phyloP scores from a whole-genome alignment of 2,888 invertebrate genomes.

The Lasiommata megera region DNA sequence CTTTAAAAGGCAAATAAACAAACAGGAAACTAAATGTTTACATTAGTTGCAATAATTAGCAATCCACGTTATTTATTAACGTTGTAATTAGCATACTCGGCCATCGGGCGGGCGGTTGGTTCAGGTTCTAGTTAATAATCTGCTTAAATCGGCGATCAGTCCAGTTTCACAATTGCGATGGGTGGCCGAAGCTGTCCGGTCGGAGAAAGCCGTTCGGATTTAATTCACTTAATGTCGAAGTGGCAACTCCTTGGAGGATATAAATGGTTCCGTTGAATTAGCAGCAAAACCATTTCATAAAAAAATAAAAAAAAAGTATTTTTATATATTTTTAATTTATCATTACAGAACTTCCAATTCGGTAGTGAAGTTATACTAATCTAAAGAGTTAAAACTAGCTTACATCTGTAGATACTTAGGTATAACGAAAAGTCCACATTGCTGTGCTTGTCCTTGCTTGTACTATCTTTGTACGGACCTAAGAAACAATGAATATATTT shows the following conservation, averaged over 20 bases:
- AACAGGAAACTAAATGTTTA: background rate
- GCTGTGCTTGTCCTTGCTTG: too few relatives aligned
- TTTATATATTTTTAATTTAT: too few relatives aligned
- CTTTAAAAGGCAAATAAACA: background rate
- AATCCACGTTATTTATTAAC: conserved; percentile 5
- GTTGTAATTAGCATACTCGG: conserved; percentile 28
- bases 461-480: too few relatives aligned
- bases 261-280: background rate
- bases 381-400: too few relatives aligned
- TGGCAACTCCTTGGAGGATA: background rate
- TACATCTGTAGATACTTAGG: too few relatives aligned
- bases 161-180: conserved; percentile 26
- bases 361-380: too few relatives aligned
- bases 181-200: conserved; percentile 1
- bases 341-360: too few relatives aligned
- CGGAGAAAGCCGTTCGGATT: conserved; percentile 11
- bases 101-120: conserved; percentile 27
- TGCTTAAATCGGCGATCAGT: conserved; percentile 14
- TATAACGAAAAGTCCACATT: too few relatives aligned
- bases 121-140: conserved; percentile 34
- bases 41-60: background rate
- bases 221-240: background rate
- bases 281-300: too few relatives aligned
- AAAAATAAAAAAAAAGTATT: too few relatives aligned
- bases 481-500: too few relatives aligned